Conservation (phyloP, 2,113 vertebrate genomes). For the Ophthalmolycus amberensis region DNA sequence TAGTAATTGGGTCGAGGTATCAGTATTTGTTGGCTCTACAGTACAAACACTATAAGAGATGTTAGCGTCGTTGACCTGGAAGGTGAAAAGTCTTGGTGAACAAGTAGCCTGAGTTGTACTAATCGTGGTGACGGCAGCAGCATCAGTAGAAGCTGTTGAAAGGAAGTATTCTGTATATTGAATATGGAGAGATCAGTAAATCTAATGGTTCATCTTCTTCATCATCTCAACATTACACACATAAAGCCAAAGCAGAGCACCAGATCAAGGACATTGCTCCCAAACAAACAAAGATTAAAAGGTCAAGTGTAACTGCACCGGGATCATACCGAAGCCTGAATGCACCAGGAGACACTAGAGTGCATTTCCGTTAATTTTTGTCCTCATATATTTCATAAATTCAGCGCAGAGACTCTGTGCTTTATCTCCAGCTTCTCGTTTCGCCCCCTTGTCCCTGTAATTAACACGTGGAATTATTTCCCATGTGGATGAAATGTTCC, state of each 20-base stretch:
- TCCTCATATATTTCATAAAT: slow-evolving; percentile 8
- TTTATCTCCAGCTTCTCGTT: slow-evolving; percentile 15
- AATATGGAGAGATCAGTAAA: neutral
- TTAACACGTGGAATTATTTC: slow-evolving; percentile 64
- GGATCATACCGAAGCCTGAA: neutral
- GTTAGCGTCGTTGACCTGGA: neutral
- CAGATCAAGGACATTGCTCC: neutral
- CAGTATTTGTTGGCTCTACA: no score
- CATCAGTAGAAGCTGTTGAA: neutral
- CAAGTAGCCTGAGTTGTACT: neutral
- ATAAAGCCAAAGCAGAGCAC: slow-evolving; percentile 1
- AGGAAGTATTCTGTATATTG: neutral
- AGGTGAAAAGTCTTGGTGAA: neutral
- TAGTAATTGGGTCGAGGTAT: no score
- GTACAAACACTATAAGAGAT: neutral
- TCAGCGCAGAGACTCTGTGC: neutral
- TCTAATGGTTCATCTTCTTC: neutral
- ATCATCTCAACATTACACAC: neutral
- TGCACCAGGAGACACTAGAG: neutral
- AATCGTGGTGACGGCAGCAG: neutral
- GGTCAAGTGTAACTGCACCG: neutral
- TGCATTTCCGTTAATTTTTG: neutral
- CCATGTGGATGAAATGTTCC: slow-evolving; percentile 60
- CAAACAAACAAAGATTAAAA: neutral
- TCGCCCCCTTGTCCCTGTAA: slow-evolving; percentile 31